Evolutionary conservation across 2,888 invertebrate genomes (phyloP).

Genomic region (Sicus ferrugineus): DNA sequence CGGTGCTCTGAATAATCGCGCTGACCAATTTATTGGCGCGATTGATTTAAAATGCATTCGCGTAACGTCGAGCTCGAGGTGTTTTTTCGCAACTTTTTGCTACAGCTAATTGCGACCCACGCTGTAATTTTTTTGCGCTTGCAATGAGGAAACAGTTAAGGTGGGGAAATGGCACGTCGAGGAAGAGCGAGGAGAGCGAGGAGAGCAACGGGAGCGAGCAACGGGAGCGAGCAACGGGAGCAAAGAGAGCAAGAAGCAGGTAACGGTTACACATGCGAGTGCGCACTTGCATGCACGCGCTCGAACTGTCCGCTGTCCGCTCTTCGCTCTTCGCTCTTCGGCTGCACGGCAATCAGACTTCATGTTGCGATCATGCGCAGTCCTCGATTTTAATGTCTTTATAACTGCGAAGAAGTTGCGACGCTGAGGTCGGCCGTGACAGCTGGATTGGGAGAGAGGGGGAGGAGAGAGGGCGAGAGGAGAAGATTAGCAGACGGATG

Average conservation of each 20-base stretch:
- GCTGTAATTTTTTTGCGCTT: not conserved
- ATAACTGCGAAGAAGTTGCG: not conserved
- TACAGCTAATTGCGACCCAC: constrained; percentile 9
- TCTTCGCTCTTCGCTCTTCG: too few species aligned
- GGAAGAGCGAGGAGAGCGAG: too few species aligned
- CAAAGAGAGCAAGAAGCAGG: too few species aligned
- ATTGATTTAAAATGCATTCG: constrained; percentile 25
- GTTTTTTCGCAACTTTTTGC: constrained; percentile 7
- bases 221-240: too few species aligned
- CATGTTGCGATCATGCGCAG: not conserved
- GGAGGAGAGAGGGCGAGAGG: not conserved
- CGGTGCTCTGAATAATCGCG: constrained; percentile 5
- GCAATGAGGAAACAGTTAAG: not conserved
- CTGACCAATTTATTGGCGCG: constrained; percentile 16
- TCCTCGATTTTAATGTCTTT: constrained; percentile 21
- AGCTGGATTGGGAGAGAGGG: not conserved
- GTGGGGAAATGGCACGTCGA: not conserved
- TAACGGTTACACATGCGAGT: too few species aligned
- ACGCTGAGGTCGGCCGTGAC: not conserved
- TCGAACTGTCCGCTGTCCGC: too few species aligned
- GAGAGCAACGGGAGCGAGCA: too few species aligned
- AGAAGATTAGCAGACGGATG: too few species aligned
- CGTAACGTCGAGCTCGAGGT: constrained; percentile 6
- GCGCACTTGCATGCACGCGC: too few species aligned
- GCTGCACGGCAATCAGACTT: not conserved